These are phyloP conservation scores for Rhynchonycteris naso DNA, from an alignment of 2,797 vertebrate species.

Conservation along the genomic window DNA sequence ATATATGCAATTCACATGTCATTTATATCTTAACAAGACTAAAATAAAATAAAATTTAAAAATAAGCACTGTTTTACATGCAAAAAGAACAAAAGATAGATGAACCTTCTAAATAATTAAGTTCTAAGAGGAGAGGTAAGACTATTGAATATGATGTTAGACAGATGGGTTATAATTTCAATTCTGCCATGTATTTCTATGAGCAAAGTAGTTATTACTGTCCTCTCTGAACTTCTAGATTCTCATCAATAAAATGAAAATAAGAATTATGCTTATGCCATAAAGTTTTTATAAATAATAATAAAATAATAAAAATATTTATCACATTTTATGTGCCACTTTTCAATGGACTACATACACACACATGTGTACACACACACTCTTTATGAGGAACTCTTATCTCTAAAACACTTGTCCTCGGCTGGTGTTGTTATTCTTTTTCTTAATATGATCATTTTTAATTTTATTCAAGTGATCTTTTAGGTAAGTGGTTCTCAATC, in stretches of 20 bases:
- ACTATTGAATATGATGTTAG: not conserved
- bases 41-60: not conserved
- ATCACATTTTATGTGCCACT: not conserved
- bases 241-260: not conserved
- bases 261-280: not conserved
- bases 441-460: not conserved
- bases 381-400: not conserved
- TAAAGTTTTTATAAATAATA: not conserved
- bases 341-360: not conserved
- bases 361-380: rapidly evolving
- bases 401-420: no score
- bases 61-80: not conserved
- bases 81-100: not conserved
- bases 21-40: not conserved
- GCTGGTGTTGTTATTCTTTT: not conserved
- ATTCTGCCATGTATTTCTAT: not conserved
- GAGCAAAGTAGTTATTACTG: not conserved
- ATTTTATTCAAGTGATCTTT: not conserved
- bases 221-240: not conserved
- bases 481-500: not conserved
- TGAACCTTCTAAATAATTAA: not conserved
- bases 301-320: not conserved
- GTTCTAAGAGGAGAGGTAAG: not conserved
- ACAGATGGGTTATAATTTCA: not conserved
- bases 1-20: not conserved